These are phyloP conservation scores for Callipepla californica DNA, from an alignment of 2,113 vertebrate genomes.

Conservation along the genomic window DNA sequence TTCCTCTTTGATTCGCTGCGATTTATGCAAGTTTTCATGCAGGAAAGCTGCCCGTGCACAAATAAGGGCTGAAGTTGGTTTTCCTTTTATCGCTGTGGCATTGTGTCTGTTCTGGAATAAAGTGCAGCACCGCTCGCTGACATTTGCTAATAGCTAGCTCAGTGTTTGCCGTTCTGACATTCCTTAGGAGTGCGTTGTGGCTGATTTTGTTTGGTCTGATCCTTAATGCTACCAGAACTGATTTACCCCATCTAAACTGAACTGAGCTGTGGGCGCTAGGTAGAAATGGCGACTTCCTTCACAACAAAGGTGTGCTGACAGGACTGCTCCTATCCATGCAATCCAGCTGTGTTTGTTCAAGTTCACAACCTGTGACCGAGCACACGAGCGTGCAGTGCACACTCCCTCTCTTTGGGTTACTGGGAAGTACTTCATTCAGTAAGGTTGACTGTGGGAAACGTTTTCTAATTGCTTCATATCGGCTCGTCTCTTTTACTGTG, in stretches of 20 bases:
- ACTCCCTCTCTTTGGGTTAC: neutral
- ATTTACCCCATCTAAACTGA: conserved; percentile 43
- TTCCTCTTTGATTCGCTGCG: neutral
- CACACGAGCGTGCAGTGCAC: fast-evolving
- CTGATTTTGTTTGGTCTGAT: neutral
- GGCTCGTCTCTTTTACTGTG: neutral
- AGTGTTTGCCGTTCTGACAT: neutral
- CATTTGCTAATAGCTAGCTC: neutral
- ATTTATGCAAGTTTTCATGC: neutral
- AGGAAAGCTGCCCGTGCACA: neutral
- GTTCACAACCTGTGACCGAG: neutral
- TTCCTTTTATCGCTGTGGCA: neutral
- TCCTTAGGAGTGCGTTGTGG: neutral
- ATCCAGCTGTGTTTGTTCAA: neutral
- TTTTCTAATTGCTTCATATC: neutral
- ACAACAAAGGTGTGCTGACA: neutral
- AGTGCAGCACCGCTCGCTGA: neutral
- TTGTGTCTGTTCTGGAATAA: neutral
- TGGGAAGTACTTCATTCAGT: neutral
- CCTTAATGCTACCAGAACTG: conserved; percentile 29
- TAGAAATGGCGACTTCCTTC: neutral
- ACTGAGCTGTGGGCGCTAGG: neutral
- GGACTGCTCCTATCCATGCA: neutral
- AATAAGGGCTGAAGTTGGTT: neutral
- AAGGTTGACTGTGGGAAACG: neutral